Evolutionary conservation across 2,113 vertebrate species (phyloP), one percentile per base, ranked within the genome.

Genomic region (Patagioenas fasciata): DNA sequence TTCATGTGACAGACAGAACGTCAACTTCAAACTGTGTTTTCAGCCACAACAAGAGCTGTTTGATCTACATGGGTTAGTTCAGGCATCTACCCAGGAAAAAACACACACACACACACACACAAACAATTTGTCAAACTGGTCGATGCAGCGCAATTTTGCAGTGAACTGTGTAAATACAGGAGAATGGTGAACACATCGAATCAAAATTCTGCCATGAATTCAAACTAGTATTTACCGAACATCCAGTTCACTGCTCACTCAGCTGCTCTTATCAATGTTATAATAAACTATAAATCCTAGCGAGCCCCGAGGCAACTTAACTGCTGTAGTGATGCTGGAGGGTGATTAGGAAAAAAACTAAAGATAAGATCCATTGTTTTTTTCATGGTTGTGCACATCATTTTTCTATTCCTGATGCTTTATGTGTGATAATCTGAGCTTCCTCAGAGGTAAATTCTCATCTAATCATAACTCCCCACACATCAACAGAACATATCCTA

Each of bases 321-420:
- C 91, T 96, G 94, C 95, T 94, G 91, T 91, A 91, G 95, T 95
- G 92, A 97, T 97, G 94, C 92, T 96, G 74, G 75, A 95, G 93
- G 94, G 93, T 96, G 95, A 97, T 96, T 97, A 96, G 92, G 93
- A 36, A 94, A 88, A 69, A 78, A 78, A 34, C 74, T 86, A 73
- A 93, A 96, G 97, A 97, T 97, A 97, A 96, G 88, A 97, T 96
- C 95, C 95, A 97, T 96, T 97, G 95, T 96, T 97, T 96, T 97
- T 97, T 95, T 93, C 94, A 93, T 95, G 88, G 92, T 97, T 89
- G 90, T 95, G 94, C 94, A 96, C 96, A 96, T 96, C 95, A 85
- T 95, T 96, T 97, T 92, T 95, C 94, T 94, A 80, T 94, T 97
- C 96, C 95, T 96, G 96, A 96, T 96, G 89, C 85, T 97, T 96